These are phyloP conservation scores for Azemiops feae DNA, from an alignment of 2,113 vertebrate genomes.

Conservation along the genomic window DNA sequence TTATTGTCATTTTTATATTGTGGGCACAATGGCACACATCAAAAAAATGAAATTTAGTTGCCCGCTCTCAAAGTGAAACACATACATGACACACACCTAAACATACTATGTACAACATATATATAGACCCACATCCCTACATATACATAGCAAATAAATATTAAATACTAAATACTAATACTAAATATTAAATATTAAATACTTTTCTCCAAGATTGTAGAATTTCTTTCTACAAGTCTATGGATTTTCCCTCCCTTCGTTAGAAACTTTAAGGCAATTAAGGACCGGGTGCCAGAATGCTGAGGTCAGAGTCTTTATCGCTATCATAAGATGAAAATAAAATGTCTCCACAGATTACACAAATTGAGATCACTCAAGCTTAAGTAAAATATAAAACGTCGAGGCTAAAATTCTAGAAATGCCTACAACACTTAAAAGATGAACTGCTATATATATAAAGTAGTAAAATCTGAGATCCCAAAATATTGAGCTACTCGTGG, in stretches of 20 bases:
- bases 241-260: neutral
- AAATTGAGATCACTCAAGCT: neutral
- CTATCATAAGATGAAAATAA: neutral
- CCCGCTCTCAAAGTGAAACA: too few relatives aligned
- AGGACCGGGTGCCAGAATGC: neutral
- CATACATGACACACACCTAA: too few relatives aligned
- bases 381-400: neutral
- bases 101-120: too few relatives aligned
- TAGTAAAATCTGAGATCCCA: neutral
- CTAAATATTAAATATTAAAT: too few relatives aligned
- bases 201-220: neutral
- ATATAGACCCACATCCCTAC: too few relatives aligned
- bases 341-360: neutral
- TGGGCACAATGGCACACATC: too few relatives aligned
- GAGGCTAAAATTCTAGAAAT: neutral
- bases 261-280: neutral
- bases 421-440: neutral
- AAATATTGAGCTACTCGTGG: neutral
- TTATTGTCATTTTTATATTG: too few relatives aligned
- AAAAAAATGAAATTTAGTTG: too few relatives aligned
- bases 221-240: neutral
- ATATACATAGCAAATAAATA: too few relatives aligned
- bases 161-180: too few relatives aligned
- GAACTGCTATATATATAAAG: neutral
- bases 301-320: neutral